Conservation (phyloP, 2,888 invertebrate genomes). For the Augiades crinisus region DNA sequence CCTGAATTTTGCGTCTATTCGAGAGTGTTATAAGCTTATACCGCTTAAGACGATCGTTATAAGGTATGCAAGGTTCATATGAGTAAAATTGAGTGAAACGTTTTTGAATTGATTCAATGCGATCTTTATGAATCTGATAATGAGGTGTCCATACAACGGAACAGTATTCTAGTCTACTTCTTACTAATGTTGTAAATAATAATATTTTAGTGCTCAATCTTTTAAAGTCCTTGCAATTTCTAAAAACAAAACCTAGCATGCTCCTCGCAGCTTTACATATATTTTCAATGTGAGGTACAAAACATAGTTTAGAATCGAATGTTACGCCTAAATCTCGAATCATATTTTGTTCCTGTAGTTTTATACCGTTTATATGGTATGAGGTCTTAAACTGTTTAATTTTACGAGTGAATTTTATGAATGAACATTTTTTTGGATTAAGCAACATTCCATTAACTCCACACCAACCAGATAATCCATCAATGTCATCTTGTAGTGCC, state of each 20-base stretch:
- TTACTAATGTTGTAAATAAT: slow-evolving; percentile 4
- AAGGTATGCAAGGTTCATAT: not conserved
- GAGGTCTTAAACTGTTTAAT: not conserved
- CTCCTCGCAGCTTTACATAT: slow-evolving; percentile 15
- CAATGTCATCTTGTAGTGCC: not conserved
- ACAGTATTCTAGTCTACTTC: slow-evolving; percentile 16
- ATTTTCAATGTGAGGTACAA: slow-evolving; percentile 3
- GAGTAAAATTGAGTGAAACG: not conserved
- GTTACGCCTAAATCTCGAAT: not conserved
- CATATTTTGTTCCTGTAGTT: not conserved
- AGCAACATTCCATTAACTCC: not conserved
- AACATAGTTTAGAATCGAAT: not conserved
- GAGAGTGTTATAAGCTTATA: not conserved
- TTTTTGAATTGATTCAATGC: slow-evolving; percentile 6
- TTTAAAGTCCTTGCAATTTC: slow-evolving; percentile 14
- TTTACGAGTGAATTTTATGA: not conserved
- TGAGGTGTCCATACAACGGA: slow-evolving; percentile 4
- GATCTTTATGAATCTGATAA: slow-evolving; percentile 10
- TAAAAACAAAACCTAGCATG: slow-evolving; percentile 20
- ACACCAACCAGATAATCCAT: not conserved
- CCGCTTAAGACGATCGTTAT: not conserved
- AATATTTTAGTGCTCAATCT: slow-evolving; percentile 9
- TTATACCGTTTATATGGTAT: not conserved
- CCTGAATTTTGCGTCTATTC: slow-evolving; percentile 11
- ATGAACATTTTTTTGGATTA: not conserved